phyloP scores from a whole-genome alignment of 2,888 invertebrate genomes.

The Perithous albicinctus region DNA sequence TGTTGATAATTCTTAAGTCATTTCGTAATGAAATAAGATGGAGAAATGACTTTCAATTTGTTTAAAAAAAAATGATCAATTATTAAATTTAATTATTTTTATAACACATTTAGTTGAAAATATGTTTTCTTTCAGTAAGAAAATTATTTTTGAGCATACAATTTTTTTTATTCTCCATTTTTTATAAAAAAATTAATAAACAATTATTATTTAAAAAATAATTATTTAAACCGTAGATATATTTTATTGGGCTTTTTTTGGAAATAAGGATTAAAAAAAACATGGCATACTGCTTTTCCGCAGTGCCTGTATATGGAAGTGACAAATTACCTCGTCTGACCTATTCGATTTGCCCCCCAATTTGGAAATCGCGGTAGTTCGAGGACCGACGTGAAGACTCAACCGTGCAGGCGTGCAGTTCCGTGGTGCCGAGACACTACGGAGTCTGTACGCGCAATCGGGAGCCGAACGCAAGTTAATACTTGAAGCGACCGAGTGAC shows the following conservation, averaged over 20 bases:
- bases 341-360: slow-evolving; percentile 87
- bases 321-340: slow-evolving; percentile 86
- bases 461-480: slow-evolving; percentile 86
- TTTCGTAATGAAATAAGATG: too few species aligned
- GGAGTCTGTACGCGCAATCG: slow-evolving; percentile 85
- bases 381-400: slow-evolving; percentile 86
- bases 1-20: too few species aligned
- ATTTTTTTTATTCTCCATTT: too few species aligned
- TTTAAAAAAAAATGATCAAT: too few species aligned
- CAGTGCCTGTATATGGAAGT: slow-evolving; percentile 87
- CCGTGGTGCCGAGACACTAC: slow-evolving; percentile 73
- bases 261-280: slow-evolving; percentile 1
- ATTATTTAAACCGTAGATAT: too few species aligned
- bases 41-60: too few species aligned
- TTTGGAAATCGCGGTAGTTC: slow-evolving; percentile 89
- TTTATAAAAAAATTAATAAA: too few species aligned
- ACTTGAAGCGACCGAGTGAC: slow-evolving; percentile 88
- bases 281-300: slow-evolving; percentile 69
- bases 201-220: too few species aligned
- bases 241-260: background rate
- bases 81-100: too few species aligned
- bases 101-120: too few species aligned
- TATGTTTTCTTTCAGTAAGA: too few species aligned
- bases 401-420: slow-evolving; percentile 85
- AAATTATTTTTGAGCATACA: too few species aligned